These are phyloP conservation scores for Eristalis arbustorum DNA, from an alignment of 2,888 invertebrate species.

Conservation along the genomic window DNA sequence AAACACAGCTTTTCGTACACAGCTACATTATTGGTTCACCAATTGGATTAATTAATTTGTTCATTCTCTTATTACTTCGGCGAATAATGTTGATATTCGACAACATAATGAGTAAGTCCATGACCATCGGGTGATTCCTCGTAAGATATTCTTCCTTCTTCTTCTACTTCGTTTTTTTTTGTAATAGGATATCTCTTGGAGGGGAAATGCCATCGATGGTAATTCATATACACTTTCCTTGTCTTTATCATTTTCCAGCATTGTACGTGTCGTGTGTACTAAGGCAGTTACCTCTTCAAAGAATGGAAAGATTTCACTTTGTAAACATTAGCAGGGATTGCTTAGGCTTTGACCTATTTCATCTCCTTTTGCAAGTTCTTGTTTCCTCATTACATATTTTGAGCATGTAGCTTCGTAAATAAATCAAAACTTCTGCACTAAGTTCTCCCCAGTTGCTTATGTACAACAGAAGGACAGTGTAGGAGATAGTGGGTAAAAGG, in stretches of 20 bases:
- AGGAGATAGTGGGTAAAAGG: neutral
- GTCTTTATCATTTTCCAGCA: neutral
- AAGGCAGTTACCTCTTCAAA: neutral
- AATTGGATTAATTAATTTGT: conserved; percentile 22
- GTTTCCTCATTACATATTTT: conserved; percentile 9
- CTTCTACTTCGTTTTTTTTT: no score
- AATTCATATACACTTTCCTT: no score
- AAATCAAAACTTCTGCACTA: conserved; percentile 10
- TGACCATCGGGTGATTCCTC: neutral
- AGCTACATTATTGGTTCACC: neutral
- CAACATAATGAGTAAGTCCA: neutral
- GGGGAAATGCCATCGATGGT: no score
- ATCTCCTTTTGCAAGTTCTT: neutral
- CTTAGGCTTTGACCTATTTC: conserved; percentile 31
- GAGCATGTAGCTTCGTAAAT: conserved; percentile 2
- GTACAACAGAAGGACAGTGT: neutral
- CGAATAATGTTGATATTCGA: neutral
- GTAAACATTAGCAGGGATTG: neutral
- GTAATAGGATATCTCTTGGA: no score
- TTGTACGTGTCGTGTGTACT: neutral
- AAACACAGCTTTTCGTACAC: neutral
- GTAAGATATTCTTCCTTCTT: no score
- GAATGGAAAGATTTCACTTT: neutral
- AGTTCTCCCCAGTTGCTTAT: neutral
- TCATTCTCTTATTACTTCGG: conserved; percentile 5